These are phyloP conservation scores for Ctenomys sociabilis DNA, from an alignment of 2,113 vertebrate species.

Conservation along the genomic window DNA sequence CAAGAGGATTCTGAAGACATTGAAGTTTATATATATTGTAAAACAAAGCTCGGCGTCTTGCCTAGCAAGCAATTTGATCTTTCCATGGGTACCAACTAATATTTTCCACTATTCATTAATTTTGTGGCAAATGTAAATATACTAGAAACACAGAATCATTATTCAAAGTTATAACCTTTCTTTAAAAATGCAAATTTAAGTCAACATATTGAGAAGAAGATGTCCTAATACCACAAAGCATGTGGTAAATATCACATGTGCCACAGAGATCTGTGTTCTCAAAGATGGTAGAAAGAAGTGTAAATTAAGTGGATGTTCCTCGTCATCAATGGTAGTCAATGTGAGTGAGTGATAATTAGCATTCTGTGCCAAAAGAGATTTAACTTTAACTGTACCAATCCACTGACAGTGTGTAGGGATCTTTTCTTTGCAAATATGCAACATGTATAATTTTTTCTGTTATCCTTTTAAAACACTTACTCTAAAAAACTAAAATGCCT, in stretches of 20 bases:
- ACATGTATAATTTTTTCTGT: not conserved
- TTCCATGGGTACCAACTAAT: conserved; percentile 22
- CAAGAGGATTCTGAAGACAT: not conserved
- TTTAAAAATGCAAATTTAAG: conserved; percentile 45
- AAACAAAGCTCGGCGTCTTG: conserved; percentile 11
- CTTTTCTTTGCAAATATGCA: not conserved
- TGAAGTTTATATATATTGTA: conserved; percentile 43
- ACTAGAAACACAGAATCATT: conserved; percentile 10
- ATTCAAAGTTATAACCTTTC: conserved; percentile 27
- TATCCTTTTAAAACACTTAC: not conserved
- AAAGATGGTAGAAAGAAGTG: not conserved
- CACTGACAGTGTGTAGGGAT: not conserved
- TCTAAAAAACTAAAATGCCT: not conserved
- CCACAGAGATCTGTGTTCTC: not conserved
- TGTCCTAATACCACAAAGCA: not conserved
- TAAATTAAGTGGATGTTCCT: not conserved
- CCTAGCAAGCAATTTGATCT: conserved; percentile 9
- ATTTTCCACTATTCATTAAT: conserved; percentile 23
- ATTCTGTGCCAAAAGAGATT: not conserved
- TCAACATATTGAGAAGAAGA: not conserved
- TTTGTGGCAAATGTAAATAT: conserved; percentile 25
- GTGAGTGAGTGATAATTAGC: not conserved
- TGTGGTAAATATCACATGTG: too few species aligned
- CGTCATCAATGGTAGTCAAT: not conserved
- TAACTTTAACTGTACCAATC: not conserved